These are phyloP conservation scores for Dasypogon diadema DNA, from an alignment of 2,888 invertebrate species.

Conservation along the genomic window DNA sequence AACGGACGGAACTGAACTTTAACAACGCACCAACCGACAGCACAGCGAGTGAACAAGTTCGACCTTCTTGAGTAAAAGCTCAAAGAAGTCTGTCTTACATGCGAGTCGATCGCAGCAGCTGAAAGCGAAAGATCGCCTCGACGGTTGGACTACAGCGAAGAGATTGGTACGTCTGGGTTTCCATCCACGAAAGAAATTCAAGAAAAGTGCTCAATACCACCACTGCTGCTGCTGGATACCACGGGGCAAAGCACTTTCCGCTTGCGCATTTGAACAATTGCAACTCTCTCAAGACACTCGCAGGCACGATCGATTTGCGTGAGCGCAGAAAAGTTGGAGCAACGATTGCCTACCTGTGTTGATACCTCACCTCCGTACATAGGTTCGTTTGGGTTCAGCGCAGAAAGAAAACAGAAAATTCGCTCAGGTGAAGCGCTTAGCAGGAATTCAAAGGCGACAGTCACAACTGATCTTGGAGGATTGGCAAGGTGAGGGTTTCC, in stretches of 20 bases:
- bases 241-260: constrained; percentile 35
- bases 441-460: not conserved
- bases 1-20: constrained; percentile 42
- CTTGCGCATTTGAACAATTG: constrained; percentile 23
- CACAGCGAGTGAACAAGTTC: constrained; percentile 58
- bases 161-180: constrained; percentile 18
- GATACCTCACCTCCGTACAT: not conserved
- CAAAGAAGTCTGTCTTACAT: constrained; percentile 67
- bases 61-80: constrained; percentile 69
- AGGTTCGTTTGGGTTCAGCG: not conserved
- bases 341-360: too few relatives aligned
- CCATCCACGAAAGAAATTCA: constrained; percentile 37
- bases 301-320: constrained; percentile 19
- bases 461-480: not conserved
- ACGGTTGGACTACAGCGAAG: constrained; percentile 19
- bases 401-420: constrained; percentile 32
- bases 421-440: not conserved
- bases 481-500: constrained; percentile 31
- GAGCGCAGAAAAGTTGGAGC: constrained; percentile 12
- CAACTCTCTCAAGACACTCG: constrained; percentile 23
- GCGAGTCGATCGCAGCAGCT: constrained; percentile 51
- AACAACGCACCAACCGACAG: constrained; percentile 32
- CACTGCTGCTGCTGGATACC: not conserved
- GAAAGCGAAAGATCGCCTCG: constrained; percentile 56
- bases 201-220: constrained; percentile 13